Conservation (phyloP, 2,888 invertebrate genomes). For the Uloborus plumipes region DNA sequence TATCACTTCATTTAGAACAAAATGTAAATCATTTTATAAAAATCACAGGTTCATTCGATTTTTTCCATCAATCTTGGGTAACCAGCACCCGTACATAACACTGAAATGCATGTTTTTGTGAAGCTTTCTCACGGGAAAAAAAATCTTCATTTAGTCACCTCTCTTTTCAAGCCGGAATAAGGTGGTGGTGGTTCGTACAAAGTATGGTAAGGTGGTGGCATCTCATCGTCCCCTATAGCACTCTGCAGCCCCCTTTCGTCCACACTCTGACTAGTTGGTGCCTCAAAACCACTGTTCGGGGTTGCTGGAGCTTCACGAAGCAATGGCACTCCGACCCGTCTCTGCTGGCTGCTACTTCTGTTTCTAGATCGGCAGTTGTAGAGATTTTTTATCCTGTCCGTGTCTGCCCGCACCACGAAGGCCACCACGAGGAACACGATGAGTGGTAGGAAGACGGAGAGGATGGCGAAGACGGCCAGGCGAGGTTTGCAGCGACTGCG, state of each 20-base stretch:
- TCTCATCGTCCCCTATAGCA: constrained; percentile 8
- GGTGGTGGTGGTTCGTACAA: constrained; percentile 50
- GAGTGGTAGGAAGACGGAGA: constrained; percentile 48
- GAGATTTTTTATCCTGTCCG: constrained; percentile 22
- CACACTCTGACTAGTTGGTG: no score
- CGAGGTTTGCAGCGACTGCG: constrained; percentile 49
- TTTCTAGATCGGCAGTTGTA: not conserved
- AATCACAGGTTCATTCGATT: no score
- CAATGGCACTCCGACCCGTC: not conserved
- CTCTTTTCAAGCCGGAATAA: constrained; percentile 33
- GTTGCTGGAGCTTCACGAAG: constrained; percentile 11
- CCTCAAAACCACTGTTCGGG: not conserved
- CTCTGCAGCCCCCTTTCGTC: no score
- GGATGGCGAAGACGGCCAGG: constrained; percentile 43
- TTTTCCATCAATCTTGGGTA: no score
- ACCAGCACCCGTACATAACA: no score
- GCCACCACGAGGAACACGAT: constrained; percentile 43
- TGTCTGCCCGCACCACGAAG: constrained; percentile 40
- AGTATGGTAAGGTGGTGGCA: constrained; percentile 47
- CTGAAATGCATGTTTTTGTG: not conserved
- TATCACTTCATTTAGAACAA: no score
- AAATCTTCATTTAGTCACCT: constrained; percentile 2
- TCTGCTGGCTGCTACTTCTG: not conserved
- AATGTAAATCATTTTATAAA: no score
- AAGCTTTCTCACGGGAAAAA: not conserved